A percentile compares a stretch with the other conserved stretches of the same genome.
These are phyloP conservation scores for Xenus cinereus DNA, from an alignment of 2,113 vertebrate genomes.

Conservation along the genomic window DNA sequence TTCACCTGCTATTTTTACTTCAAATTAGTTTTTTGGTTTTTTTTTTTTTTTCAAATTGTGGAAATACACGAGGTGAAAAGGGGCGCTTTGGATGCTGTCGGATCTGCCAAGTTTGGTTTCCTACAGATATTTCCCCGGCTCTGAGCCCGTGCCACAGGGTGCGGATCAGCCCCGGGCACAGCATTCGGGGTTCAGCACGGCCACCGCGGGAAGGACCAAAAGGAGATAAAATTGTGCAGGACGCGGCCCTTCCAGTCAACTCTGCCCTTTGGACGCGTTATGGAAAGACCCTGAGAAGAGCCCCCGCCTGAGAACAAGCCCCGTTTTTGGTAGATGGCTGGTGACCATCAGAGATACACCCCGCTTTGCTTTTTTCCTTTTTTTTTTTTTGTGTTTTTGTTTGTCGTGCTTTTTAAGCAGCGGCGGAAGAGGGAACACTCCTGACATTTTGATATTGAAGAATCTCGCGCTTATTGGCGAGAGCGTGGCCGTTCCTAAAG, in stretches of 20 bases:
- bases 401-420: not conserved
- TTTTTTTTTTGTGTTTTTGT: not conserved
- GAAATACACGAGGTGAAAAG: rapidly evolving
- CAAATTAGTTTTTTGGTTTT: not conserved
- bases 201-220: rapidly evolving
- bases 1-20: not conserved
- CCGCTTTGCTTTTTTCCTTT: rapidly evolving
- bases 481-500: not conserved
- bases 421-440: not conserved
- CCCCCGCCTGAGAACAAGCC: rapidly evolving
- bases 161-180: rapidly evolving
- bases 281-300: rapidly evolving
- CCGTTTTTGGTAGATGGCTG: rapidly evolving
- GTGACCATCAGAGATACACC: rapidly evolving
- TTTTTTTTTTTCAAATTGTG: not conserved
- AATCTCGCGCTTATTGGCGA: rapidly evolving
- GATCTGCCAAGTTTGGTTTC: rapidly evolving
- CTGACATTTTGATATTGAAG: not conserved
- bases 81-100: not conserved
- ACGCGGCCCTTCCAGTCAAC: rapidly evolving
- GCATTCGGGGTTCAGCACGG: rapidly evolving
- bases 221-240: rapidly evolving
- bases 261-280: rapidly evolving
- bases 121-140: rapidly evolving
- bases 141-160: rapidly evolving